Evolutionary conservation across 2,888 invertebrate species (phyloP).

Genomic region (Neuroscelio doddi): DNA sequence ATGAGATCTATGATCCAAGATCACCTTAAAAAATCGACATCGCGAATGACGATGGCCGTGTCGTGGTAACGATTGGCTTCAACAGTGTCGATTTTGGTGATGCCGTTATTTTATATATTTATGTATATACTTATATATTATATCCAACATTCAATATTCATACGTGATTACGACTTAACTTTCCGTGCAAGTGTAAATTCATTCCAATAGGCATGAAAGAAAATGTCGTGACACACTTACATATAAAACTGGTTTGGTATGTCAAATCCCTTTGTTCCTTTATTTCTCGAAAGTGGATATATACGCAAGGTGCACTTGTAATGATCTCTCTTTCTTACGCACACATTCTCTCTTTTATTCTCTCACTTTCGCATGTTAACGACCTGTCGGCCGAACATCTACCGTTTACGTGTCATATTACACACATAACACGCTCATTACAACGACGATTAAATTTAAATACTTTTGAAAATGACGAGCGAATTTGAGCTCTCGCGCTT

Average conservation of each 20-base stretch:
- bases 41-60: conserved; percentile 8
- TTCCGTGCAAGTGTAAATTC: conserved; percentile 55
- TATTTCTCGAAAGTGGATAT: conserved; percentile 38
- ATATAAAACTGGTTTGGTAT: conserved; percentile 56
- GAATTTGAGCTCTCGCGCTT: conserved; percentile 20
- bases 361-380: conserved; percentile 1
- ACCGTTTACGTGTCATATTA: conserved; percentile 25
- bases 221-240: conserved; percentile 58
- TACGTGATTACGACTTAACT: conserved; percentile 56
- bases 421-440: conserved; percentile 47
- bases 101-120: conserved; percentile 32
- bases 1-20: conserved; percentile 54
- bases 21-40: conserved; percentile 35
- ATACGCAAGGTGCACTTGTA: conserved; percentile 53
- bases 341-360: conserved; percentile 6
- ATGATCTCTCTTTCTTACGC: conserved; percentile 1
- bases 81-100: conserved; percentile 31
- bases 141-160: conserved; percentile 64
- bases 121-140: conserved; percentile 55
- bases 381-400: conserved; percentile 1
- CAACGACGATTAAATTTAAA: conserved; percentile 35
- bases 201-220: conserved; percentile 54
- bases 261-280: conserved; percentile 58
- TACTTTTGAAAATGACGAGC: conserved; percentile 17
- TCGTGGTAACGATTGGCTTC: neutral